These are phyloP conservation scores for Antechinus flavipes DNA, from an alignment of 2,113 vertebrate species.

Conservation along the genomic window DNA sequence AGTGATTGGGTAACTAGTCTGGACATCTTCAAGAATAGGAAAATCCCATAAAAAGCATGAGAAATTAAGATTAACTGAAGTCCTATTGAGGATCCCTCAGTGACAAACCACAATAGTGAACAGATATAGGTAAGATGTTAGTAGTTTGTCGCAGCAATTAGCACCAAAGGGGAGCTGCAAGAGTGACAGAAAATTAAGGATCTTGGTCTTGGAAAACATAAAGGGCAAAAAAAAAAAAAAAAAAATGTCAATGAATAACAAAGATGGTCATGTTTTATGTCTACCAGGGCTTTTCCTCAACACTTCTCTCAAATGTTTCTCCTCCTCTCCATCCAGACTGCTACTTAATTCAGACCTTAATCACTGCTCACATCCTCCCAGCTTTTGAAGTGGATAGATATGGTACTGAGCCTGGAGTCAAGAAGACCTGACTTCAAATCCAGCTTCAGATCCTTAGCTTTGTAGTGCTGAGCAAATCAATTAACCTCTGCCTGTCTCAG, in stretches of 20 bases:
- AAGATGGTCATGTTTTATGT: background rate
- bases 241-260: background rate
- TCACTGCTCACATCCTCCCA: background rate
- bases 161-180: background rate
- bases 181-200: background rate
- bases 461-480: background rate
- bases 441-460: background rate
- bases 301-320: background rate
- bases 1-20: background rate
- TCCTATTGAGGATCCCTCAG: background rate
- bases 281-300: background rate
- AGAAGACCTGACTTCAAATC: background rate
- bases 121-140: background rate
- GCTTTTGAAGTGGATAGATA: background rate
- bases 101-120: background rate
- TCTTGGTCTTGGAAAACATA: background rate
- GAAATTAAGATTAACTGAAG: background rate
- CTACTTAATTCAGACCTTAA: background rate
- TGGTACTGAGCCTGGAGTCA: background rate
- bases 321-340: background rate
- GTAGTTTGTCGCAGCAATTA: background rate
- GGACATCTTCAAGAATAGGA: slow-evolving; percentile 1
- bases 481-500: background rate
- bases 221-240: background rate
- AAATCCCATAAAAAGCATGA: background rate